phyloP scores from a whole-genome alignment of 2,113 vertebrate genomes.

The Chaetura pelagica region DNA sequence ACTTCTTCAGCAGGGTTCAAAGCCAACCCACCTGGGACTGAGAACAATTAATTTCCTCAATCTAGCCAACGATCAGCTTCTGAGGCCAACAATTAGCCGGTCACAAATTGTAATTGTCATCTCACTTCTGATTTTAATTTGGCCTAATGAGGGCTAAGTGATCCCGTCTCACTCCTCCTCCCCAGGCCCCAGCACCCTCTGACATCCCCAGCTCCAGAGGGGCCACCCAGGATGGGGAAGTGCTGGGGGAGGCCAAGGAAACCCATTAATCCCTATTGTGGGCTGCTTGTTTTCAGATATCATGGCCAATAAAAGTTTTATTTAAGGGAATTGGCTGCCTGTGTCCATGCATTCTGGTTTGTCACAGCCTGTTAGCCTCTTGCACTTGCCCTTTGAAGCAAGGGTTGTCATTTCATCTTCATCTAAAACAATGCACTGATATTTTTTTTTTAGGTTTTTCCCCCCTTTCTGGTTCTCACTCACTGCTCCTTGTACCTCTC shows the following conservation, averaged over 20 bases:
- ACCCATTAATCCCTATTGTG: neutral
- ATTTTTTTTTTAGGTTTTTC: too few relatives aligned
- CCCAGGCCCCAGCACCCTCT: rapidly evolving
- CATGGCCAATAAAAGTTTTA: constrained; percentile 14
- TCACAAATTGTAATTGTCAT: constrained; percentile 80
- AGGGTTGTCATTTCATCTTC: constrained; percentile 5
- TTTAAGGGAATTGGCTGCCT: constrained; percentile 68
- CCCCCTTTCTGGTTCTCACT: neutral
- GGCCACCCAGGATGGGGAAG: neutral
- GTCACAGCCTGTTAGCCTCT: constrained; percentile 67
- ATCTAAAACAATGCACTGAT: neutral
- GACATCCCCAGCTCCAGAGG: neutral
- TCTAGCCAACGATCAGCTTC: constrained; percentile 67
- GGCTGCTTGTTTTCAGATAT: constrained; percentile 20
- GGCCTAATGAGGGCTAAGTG: constrained; percentile 77
- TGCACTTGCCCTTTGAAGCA: neutral
- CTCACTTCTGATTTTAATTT: constrained; percentile 80
- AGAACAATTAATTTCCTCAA: constrained; percentile 72
- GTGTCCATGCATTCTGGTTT: constrained; percentile 19
- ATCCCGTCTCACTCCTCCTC: constrained; percentile 40
- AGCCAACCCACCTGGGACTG: constrained; percentile 70
- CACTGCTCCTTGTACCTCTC: neutral
- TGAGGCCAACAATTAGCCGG: constrained; percentile 72
- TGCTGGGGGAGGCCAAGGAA: neutral
- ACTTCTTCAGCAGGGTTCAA: neutral